Percentiles rank a stretch among this genome's conserved stretches.
Conservation (phyloP, 1,140 invertebrate genomes). For the Calliopsis andreniformis region DNA sequence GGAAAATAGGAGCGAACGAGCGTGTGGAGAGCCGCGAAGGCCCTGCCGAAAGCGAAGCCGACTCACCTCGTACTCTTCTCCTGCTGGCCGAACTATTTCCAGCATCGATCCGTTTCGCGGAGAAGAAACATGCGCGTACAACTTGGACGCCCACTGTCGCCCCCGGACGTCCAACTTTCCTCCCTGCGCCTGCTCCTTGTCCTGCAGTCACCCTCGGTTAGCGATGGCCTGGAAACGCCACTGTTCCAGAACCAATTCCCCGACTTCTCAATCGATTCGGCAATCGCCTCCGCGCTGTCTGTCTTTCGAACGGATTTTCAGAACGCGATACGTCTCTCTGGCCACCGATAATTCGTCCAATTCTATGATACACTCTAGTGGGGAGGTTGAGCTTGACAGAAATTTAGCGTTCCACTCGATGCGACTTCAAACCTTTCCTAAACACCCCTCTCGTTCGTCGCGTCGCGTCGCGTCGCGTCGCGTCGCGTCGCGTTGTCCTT, state of each 20-base stretch:
- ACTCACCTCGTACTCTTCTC: slow-evolving; percentile 78
- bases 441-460: neutral
- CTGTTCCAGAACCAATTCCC: neutral
- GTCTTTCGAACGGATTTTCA: no score
- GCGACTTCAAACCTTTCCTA: neutral
- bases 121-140: slow-evolving; percentile 64
- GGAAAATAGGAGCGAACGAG: slow-evolving; percentile 38
- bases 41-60: slow-evolving; percentile 77
- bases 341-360: no score
- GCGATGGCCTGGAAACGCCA: slow-evolving; percentile 32
- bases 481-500: neutral
- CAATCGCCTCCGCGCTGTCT: no score
- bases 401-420: neutral
- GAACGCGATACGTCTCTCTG: no score
- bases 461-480: no score
- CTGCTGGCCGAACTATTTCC: slow-evolving; percentile 71
- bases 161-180: slow-evolving; percentile 1
- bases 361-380: no score
- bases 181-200: neutral
- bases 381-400: neutral
- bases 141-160: slow-evolving; percentile 37
- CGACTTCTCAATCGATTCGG: neutral
- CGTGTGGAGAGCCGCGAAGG: slow-evolving; percentile 69
- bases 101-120: slow-evolving; percentile 68
- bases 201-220: slow-evolving; percentile 17